Evolutionary conservation across 2,888 invertebrate genomes (phyloP).

Genomic region (Rotaria socialis): DNA sequence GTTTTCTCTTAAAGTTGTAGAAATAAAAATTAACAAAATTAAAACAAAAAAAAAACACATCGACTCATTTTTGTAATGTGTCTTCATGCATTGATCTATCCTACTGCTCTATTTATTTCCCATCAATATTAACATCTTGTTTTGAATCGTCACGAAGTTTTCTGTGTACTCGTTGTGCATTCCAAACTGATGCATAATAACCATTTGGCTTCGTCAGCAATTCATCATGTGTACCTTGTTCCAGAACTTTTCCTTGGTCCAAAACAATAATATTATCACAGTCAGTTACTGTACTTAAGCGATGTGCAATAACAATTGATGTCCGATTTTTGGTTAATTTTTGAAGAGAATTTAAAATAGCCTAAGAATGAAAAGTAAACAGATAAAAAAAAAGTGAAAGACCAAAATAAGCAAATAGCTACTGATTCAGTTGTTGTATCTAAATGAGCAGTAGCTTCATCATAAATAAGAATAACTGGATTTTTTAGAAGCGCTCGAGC

Average conservation of each 20-base stretch:
- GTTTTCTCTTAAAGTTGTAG: not conserved
- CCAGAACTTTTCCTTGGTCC: conserved; percentile 42
- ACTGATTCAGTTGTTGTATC: conserved; percentile 95
- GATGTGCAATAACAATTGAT: conserved; percentile 45
- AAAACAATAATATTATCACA: conserved; percentile 44
- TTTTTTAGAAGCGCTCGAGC: conserved; percentile 91
- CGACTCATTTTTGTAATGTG: not conserved
- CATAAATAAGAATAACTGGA: conserved; percentile 86
- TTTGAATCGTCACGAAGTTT: not conserved
- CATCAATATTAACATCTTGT: not conserved
- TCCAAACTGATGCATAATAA: conserved; percentile 42
- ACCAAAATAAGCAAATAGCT: not conserved
- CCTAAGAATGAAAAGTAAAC: not conserved
- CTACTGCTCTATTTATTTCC: not conserved
- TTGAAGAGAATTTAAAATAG: conserved; percentile 39
- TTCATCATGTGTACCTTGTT: conserved; percentile 41
- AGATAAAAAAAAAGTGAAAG: not conserved
- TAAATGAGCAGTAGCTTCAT: conserved; percentile 93
- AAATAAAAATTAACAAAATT: not conserved
- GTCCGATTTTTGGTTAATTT: conserved; percentile 42
- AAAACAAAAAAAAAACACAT: too few relatives aligned
- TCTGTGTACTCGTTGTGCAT: conserved; percentile 30
- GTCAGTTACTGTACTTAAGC: conserved; percentile 43
- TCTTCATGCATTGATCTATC: not conserved
- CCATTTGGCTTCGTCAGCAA: conserved; percentile 37